Evolutionary conservation across 1,140 invertebrate genomes (phyloP).

Genomic region (Drosophila chauvacae): DNA sequence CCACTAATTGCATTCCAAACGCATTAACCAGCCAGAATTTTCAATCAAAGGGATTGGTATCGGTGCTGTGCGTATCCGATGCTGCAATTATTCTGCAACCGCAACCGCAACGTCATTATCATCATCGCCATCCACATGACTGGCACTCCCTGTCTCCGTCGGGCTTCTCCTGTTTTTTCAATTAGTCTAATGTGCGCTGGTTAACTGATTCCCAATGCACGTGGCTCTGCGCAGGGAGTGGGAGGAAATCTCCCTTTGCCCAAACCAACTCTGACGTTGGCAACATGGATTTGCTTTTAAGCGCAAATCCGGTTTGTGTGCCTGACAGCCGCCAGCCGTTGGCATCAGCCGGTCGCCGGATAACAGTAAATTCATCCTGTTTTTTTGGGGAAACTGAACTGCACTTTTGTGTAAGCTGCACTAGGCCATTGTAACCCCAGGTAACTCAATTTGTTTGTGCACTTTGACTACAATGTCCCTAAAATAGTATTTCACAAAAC

Average conservation of each 20-base stretch:
- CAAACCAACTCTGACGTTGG: slow-evolving; percentile 32
- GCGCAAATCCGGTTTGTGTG: slow-evolving; percentile 23
- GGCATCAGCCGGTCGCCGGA: not conserved
- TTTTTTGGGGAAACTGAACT: slow-evolving; percentile 11
- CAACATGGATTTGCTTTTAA: slow-evolving; percentile 72
- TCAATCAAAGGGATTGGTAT: slow-evolving; percentile 32
- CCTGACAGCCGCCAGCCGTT: slow-evolving; percentile 16
- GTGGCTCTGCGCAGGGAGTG: not conserved
- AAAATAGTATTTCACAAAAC: not conserved
- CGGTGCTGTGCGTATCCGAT: slow-evolving; percentile 18
- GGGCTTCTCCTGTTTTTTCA: slow-evolving; percentile 19
- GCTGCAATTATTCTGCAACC: slow-evolving; percentile 47
- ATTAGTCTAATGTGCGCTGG: slow-evolving; percentile 58
- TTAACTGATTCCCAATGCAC: slow-evolving; percentile 50
- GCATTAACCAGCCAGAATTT: slow-evolving; percentile 43
- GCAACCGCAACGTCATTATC: slow-evolving; percentile 44
- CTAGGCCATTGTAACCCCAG: not conserved
- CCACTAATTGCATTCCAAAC: slow-evolving; percentile 48
- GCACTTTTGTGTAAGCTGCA: slow-evolving; percentile 1
- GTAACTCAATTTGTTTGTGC: not conserved
- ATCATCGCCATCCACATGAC: slow-evolving; percentile 1
- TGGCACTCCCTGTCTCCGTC: not conserved
- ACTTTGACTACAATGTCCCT: not conserved
- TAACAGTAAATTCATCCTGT: not conserved
- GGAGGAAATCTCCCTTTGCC: not conserved